A percentile compares a stretch with the other conserved stretches of the same genome.
These are phyloP conservation scores for Cladopsammia gracilis DNA, from an alignment of 64 coral and sea anemone species.

Conservation along the genomic window DNA sequence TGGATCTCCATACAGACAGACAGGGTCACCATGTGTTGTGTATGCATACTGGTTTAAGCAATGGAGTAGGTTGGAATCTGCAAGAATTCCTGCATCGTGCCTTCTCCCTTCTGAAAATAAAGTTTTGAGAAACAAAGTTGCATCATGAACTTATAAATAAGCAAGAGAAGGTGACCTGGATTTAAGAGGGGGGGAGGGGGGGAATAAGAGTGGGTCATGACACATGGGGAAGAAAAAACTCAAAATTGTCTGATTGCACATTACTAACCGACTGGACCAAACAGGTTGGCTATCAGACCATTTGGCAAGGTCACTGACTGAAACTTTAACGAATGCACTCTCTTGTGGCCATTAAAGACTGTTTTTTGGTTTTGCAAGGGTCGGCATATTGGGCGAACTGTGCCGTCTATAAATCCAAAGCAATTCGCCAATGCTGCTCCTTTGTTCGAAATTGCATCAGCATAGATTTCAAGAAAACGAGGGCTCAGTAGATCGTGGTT, in stretches of 20 bases:
- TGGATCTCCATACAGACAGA: slow-evolving; percentile 62
- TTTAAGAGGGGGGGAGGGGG: too few species aligned
- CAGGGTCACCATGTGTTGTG: not conserved
- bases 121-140: not conserved
- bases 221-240: too few species aligned
- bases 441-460: slow-evolving; percentile 18
- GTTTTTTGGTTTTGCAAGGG: not conserved
- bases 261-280: too few species aligned
- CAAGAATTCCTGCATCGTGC: slow-evolving; percentile 59
- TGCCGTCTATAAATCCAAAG: slow-evolving; percentile 22
- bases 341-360: slow-evolving; percentile 17
- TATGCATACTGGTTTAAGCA: slow-evolving; percentile 34
- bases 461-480: slow-evolving; percentile 3
- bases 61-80: slow-evolving; percentile 33
- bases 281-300: too few species aligned
- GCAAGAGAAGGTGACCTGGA: too few species aligned
- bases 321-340: slow-evolving; percentile 27
- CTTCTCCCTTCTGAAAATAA: slow-evolving; percentile 9
- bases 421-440: slow-evolving; percentile 15
- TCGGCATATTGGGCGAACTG: slow-evolving; percentile 17
- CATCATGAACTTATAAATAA: too few species aligned
- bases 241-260: too few species aligned
- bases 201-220: too few species aligned
- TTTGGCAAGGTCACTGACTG: too few species aligned
- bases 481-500: too few species aligned